Percentiles rank a stretch among this genome's conserved stretches.
These are phyloP conservation scores for Hydrozoanthus tunicans DNA, from an alignment of 64 coral and sea anemone genomes.

Conservation along the genomic window DNA sequence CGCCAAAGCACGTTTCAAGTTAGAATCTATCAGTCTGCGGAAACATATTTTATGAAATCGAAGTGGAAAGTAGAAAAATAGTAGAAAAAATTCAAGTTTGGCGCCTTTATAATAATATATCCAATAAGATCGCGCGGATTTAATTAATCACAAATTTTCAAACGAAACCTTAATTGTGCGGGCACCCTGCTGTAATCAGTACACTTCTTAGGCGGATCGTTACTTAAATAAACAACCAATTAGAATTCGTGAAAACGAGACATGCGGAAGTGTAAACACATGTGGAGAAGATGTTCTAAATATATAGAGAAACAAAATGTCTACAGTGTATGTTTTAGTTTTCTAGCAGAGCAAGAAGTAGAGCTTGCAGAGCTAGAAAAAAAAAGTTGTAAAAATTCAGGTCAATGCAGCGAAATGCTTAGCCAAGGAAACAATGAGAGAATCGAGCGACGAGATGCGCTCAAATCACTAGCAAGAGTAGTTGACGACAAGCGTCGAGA, in stretches of 20 bases:
- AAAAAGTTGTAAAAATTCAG: not conserved
- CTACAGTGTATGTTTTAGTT: not conserved
- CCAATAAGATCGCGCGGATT: conserved; percentile 14
- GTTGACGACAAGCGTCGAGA: not conserved
- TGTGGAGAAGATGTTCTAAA: not conserved
- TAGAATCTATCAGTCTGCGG: not conserved
- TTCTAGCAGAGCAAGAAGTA: not conserved
- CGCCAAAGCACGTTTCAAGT: not conserved
- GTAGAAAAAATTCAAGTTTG: conserved; percentile 5
- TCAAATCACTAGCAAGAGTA: not conserved
- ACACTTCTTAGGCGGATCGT: conserved; percentile 19
- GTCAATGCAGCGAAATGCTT: conserved; percentile 19
- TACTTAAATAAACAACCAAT: not conserved
- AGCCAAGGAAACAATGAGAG: conserved; percentile 20
- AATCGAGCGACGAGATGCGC: conserved; percentile 20
- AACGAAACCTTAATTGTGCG: conserved; percentile 17
- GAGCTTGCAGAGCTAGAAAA: conserved; percentile 1
- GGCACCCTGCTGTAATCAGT: conserved; percentile 38
- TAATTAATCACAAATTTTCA: conserved; percentile 39
- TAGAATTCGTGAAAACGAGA: not conserved
- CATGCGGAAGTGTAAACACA: not conserved
- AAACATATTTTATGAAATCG: conserved; percentile 24
- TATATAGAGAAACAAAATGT: not conserved
- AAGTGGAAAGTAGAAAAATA: conserved; percentile 18
- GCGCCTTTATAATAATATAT: not conserved